Evolutionary conservation across 2,113 vertebrate genomes (phyloP).

Genomic region (Perca schrenkii): DNA sequence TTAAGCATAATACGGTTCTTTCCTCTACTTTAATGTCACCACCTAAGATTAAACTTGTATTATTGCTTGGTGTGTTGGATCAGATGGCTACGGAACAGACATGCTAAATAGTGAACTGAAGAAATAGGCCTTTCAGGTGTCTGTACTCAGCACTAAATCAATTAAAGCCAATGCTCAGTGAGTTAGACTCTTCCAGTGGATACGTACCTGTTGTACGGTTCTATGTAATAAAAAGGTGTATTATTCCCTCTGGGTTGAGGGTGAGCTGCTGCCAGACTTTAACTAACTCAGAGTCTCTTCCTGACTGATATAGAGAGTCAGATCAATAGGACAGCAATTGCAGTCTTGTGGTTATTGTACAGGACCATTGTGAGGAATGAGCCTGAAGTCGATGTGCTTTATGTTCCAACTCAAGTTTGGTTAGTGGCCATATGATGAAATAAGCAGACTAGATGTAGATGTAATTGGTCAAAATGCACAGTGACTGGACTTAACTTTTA

Average conservation of each 20-base stretch:
- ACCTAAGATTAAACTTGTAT: neutral
- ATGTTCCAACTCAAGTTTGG: neutral
- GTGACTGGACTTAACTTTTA: neutral
- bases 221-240: neutral
- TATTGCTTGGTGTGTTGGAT: neutral
- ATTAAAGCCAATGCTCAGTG: neutral
- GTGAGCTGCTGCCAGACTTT: constrained; percentile 1
- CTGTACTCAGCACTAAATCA: neutral
- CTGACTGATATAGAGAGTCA: neutral
- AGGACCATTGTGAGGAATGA: neutral
- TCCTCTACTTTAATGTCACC: neutral
- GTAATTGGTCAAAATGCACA: neutral
- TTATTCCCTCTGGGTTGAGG: neutral
- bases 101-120: neutral
- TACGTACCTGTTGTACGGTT: neutral
- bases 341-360: neutral
- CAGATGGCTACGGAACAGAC: neutral
- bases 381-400: neutral
- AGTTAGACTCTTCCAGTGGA: neutral
- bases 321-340: neutral
- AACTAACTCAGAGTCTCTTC: neutral
- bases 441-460: neutral
- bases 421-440: neutral
- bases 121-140: neutral
- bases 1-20: neutral